These are phyloP conservation scores for Nyctibius bracteatus DNA, from an alignment of 2,113 vertebrate genomes.

Conservation along the genomic window DNA sequence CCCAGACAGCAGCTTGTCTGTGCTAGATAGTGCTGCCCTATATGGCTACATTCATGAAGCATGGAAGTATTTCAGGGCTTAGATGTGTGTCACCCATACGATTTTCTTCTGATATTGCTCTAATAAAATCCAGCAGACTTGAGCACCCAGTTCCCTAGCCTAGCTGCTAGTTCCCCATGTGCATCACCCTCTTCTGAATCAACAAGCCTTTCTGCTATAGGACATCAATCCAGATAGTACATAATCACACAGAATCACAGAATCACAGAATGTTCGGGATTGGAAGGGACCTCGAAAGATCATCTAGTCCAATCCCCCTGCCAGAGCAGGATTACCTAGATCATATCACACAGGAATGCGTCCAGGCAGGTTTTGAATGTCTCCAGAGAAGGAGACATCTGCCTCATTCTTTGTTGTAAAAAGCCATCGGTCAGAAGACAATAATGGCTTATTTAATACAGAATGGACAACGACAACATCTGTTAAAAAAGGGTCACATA, in stretches of 20 bases:
- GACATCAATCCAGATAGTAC: neutral
- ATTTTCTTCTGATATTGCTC: neutral
- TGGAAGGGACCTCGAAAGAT: no score
- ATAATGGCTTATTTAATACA: neutral
- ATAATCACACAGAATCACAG: no score
- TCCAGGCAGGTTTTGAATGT: no score
- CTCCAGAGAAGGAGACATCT: no score
- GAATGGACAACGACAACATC: neutral
- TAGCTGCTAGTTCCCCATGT: neutral
- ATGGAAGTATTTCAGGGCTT: neutral
- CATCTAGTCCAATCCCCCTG: no score
- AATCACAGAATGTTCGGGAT: no score
- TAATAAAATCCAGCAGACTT: neutral
- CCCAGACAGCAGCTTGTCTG: neutral
- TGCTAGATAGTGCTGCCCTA: neutral
- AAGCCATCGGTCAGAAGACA: neutral
- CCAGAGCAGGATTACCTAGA: no score
- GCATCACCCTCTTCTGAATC: neutral
- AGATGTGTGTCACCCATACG: neutral
- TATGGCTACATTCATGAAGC: neutral
- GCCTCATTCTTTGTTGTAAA: neutral
- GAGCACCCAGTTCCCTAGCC: neutral
- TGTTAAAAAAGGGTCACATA: neutral
- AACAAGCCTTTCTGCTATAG: neutral
- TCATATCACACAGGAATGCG: no score